These are phyloP conservation scores for Nannoperca australis DNA, from an alignment of 2,797 vertebrate genomes.

Conservation along the genomic window DNA sequence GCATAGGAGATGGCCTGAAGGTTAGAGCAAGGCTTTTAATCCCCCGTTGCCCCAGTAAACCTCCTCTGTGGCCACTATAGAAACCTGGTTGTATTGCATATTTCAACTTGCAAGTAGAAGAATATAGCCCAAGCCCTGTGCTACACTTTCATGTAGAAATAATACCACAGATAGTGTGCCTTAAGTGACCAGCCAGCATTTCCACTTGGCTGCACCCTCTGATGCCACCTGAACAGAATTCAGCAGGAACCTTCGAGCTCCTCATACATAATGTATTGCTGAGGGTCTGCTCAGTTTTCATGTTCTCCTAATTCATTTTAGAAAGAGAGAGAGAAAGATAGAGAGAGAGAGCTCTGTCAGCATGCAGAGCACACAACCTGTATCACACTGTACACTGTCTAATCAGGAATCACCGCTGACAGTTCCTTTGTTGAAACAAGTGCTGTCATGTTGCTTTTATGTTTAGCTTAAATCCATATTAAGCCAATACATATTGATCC, in stretches of 20 bases:
- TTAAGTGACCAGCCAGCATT: constrained; percentile 82
- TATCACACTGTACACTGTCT: constrained; percentile 36
- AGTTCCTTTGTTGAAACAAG: constrained; percentile 33
- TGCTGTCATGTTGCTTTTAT: constrained; percentile 17
- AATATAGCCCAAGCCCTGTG: constrained; percentile 43
- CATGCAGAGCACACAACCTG: constrained; percentile 43
- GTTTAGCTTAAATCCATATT: constrained; percentile 27
- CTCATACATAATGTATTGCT: constrained; percentile 83
- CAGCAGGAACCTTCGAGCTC: constrained; percentile 78
- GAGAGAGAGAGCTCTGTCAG: constrained; percentile 55
- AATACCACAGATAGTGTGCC: constrained; percentile 80
- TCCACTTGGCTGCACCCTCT: constrained; percentile 81
- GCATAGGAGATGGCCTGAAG: constrained; percentile 49
- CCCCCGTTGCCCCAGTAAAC: constrained; percentile 58
- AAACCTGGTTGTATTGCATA: constrained; percentile 58
- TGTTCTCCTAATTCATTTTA: constrained; percentile 82
- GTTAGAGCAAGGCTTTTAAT: constrained; percentile 64
- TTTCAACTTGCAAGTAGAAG: constrained; percentile 55
- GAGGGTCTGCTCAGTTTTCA: constrained; percentile 82
- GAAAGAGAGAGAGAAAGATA: constrained; percentile 66
- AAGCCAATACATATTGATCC: constrained; percentile 17
- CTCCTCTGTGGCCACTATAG: constrained; percentile 39
- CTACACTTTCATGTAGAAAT: constrained; percentile 70
- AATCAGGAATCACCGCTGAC: constrained; percentile 51
- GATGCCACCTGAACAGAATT: constrained; percentile 84